Evolutionary conservation across 2,113 vertebrate species (phyloP).

Genomic region (Petromus typicus): DNA sequence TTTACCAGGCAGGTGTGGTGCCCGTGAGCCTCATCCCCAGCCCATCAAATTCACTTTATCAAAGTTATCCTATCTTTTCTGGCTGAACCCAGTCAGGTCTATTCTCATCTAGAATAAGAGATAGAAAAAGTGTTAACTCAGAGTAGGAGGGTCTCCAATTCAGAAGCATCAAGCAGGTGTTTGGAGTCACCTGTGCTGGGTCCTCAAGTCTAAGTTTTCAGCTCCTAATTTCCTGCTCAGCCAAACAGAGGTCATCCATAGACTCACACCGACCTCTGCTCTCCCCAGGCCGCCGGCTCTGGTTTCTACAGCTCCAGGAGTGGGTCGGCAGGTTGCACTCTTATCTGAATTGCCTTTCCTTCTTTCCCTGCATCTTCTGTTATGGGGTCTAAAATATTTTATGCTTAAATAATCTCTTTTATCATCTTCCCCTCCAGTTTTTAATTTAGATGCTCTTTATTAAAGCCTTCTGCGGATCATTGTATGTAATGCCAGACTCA

Average conservation of each 20-base stretch:
- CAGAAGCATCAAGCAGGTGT: background rate
- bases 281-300: background rate
- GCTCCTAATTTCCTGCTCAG: background rate
- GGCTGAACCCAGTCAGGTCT: background rate
- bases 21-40: too few relatives aligned
- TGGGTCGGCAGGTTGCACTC: background rate
- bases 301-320: background rate
- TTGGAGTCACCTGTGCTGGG: background rate
- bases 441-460: background rate
- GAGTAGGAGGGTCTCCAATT: background rate
- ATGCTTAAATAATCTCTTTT: background rate
- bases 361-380: background rate
- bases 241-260: background rate
- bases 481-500: background rate
- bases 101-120: background rate
- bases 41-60: background rate
- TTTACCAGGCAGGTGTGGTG: background rate
- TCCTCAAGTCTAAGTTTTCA: background rate
- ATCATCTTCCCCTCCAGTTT: background rate
- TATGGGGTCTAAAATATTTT: background rate
- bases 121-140: background rate
- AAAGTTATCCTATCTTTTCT: background rate
- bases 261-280: background rate
- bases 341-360: background rate
- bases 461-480: background rate